These are phyloP conservation scores for Antheraea pernyi DNA, from an alignment of 1,140 invertebrate species.

Conservation along the genomic window DNA sequence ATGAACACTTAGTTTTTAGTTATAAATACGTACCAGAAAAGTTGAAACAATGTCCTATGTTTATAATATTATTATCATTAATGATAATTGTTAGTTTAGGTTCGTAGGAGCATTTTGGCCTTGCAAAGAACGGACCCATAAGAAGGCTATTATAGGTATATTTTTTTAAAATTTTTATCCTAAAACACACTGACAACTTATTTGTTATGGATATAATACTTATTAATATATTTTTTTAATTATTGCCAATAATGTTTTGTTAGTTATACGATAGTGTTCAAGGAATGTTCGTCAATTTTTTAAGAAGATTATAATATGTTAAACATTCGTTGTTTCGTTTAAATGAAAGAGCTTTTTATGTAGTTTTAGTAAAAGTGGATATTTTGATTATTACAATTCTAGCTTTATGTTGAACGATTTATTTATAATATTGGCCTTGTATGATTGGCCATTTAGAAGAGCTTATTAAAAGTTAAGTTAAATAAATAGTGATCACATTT, in stretches of 20 bases:
- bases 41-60: too few species aligned
- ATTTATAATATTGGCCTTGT: slow-evolving; percentile 33
- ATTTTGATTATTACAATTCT: slow-evolving; percentile 25
- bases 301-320: slow-evolving; percentile 19
- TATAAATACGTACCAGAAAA: too few species aligned
- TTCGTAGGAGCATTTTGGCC: slow-evolving; percentile 20
- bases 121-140: slow-evolving; percentile 25
- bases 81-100: too few species aligned
- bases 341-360: slow-evolving; percentile 17
- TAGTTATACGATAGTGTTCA: slow-evolving; percentile 28
- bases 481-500: slow-evolving; percentile 25
- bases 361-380: slow-evolving; percentile 28
- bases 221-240: slow-evolving; percentile 28
- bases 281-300: slow-evolving; percentile 27
- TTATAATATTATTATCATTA: too few species aligned
- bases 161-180: slow-evolving; percentile 22
- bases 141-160: slow-evolving; percentile 25
- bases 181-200: slow-evolving; percentile 27
- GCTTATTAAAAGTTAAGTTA: slow-evolving; percentile 30
- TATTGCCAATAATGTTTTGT: slow-evolving; percentile 30
- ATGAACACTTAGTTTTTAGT: neutral
- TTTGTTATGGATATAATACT: slow-evolving; percentile 30
- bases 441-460: slow-evolving; percentile 30
- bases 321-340: slow-evolving; percentile 19
- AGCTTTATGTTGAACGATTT: slow-evolving; percentile 29